Conservation (phyloP, 2,888 invertebrate species). For the Frankliniella intonsa region DNA sequence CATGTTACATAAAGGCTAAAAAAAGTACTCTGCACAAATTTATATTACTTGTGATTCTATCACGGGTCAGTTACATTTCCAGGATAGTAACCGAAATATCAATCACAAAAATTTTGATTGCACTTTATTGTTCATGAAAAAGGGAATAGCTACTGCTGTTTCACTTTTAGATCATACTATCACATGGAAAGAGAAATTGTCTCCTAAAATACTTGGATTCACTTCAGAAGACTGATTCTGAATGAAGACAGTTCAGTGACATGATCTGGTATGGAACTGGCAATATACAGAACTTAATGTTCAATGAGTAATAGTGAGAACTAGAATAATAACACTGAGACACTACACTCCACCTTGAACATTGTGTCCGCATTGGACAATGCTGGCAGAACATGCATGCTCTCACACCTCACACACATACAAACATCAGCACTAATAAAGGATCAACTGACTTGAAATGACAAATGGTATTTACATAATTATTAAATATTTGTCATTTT, state of each 20-base stretch:
- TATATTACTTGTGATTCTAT: too few relatives aligned
- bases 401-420: slow-evolving; percentile 13
- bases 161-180: neutral
- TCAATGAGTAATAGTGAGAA: neutral
- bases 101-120: too few relatives aligned
- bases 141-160: neutral
- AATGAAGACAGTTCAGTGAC: slow-evolving; percentile 7
- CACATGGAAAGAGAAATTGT: slow-evolving; percentile 1
- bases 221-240: neutral
- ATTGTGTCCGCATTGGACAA: neutral
- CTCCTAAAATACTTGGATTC: neutral
- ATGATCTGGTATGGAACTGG: slow-evolving; percentile 22
- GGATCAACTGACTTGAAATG: slow-evolving; percentile 14
- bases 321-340: slow-evolving; percentile 14
- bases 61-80: too few relatives aligned
- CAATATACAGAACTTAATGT: neutral
- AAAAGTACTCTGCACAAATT: neutral
- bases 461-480: slow-evolving; percentile 10
- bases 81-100: too few relatives aligned
- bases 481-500: neutral
- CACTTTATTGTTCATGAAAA: neutral
- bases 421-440: slow-evolving; percentile 15
- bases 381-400: neutral
- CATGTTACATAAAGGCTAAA: neutral
- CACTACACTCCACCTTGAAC: neutral